Evolutionary conservation across 2,888 invertebrate genomes (phyloP), one percentile per base, ranked within the genome.

Genomic region (Chrysolina haemoptera): DNA sequence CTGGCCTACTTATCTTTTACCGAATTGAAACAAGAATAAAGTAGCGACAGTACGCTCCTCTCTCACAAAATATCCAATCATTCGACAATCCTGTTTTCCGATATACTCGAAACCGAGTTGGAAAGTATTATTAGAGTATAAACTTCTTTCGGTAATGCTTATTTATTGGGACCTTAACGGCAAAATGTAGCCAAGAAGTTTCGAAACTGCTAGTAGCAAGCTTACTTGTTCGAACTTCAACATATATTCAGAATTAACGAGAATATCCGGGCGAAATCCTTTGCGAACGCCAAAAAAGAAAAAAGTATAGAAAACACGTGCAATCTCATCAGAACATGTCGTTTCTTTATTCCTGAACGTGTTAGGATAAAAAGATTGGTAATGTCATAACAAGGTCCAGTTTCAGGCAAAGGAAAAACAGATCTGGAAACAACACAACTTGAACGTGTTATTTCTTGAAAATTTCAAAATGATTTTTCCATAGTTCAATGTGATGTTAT

Each of bases 261-360:
- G 66, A 27, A 66, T 12, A 53, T 67, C 67, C 40, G 16, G 53
- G 1, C 40, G 20, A 67, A 67, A 67, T 53, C 67, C 53, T 16
- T 53, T 12, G 40, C 41, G 20, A 67, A 67, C 53, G 55, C 35
- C 53, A 18, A 20, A 18, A 67, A 14, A 67, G 22, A n/a, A 50
- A 59, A 59, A 59, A 59, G 59, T 35, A 59, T 59, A 59, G 27
- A 18, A 35, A 59, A 27, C n/a, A 59, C 59, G 59, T 14, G 27
- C 59, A 27, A 59, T 35, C 59, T 59, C 35, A 14, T n/a, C 59
- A 59, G 27, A 59, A 59, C 59, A 27, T 59, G 59, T 16, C 27
- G 59, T 59, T 59, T 35, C 59, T 27, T 27, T 59, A 27, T 59
- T 59, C 8, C 27, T 14, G 35, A 59, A 59, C 59, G 59, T 59